phyloP scores from a whole-genome alignment of 2,888 invertebrate genomes.

The Parelbella ahira region DNA sequence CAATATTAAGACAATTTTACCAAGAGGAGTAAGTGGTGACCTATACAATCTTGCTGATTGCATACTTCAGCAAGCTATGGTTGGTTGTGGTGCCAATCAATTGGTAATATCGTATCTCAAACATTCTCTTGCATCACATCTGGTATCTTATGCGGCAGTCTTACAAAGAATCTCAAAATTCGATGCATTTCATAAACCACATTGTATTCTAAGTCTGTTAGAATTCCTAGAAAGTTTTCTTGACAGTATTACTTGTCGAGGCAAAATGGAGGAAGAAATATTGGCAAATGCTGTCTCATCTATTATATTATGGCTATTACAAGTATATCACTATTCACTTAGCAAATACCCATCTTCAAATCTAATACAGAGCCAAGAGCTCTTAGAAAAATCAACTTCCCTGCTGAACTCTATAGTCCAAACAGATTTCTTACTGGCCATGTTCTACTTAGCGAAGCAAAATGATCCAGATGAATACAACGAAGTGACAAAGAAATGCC shows the following conservation, averaged over 20 bases:
- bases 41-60: constrained; percentile 96
- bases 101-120: constrained; percentile 94
- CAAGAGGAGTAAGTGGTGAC: constrained; percentile 95
- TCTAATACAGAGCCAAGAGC: constrained; percentile 77
- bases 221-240: constrained; percentile 89
- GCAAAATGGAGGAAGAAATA: constrained; percentile 93
- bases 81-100: constrained; percentile 95
- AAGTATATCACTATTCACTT: constrained; percentile 82
- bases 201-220: constrained; percentile 91
- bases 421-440: constrained; percentile 88
- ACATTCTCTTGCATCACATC: constrained; percentile 93
- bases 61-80: constrained; percentile 95
- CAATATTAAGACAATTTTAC: constrained; percentile 94
- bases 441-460: constrained; percentile 90
- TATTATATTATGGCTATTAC: constrained; percentile 89
- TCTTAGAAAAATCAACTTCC: constrained; percentile 85
- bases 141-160: constrained; percentile 95
- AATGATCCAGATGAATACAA: constrained; percentile 86
- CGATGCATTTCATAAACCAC: constrained; percentile 91
- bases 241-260: constrained; percentile 83
- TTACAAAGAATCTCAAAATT: constrained; percentile 93
- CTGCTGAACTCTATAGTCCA: constrained; percentile 84
- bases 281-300: constrained; percentile 91
- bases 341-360: constrained; percentile 71
- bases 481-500: constrained; percentile 87